Percentiles rank a stretch among this genome's conserved stretches.
Evolutionary conservation across 2,888 invertebrate species (phyloP).

Genomic region (Sipha maydis): DNA sequence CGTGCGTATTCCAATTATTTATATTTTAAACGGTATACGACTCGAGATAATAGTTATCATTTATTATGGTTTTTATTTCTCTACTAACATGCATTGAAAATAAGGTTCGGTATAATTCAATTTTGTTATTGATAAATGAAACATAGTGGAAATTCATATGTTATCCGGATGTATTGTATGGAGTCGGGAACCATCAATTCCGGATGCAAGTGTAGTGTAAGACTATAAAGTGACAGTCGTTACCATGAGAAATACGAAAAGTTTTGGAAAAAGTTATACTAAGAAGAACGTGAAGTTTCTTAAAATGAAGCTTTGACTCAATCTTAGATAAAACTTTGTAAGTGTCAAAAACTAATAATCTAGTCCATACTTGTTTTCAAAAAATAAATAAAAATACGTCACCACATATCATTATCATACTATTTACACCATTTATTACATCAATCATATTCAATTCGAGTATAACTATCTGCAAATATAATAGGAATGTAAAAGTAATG

Average conservation of each 20-base stretch:
- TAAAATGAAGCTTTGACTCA: background rate
- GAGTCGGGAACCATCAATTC: slow-evolving; percentile 38
- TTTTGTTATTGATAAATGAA: slow-evolving; percentile 33
- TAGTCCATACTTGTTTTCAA: background rate
- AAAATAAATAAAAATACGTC: background rate
- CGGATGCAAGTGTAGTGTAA: slow-evolving; percentile 23
- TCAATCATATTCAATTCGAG: no score
- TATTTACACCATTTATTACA: no score
- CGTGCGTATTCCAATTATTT: background rate
- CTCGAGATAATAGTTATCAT: no score
- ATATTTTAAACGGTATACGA: background rate
- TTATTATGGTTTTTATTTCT: no score
- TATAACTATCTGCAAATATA: no score
- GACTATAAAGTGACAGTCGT: slow-evolving; percentile 28
- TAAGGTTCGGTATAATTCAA: background rate
- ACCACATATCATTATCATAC: no score
- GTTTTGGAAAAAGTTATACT: slow-evolving; percentile 15
- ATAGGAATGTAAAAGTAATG: no score
- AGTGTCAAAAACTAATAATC: background rate
- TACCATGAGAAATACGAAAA: slow-evolving; percentile 32
- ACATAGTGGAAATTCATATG: slow-evolving; percentile 31
- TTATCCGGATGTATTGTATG: slow-evolving; percentile 38
- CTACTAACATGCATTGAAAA: background rate
- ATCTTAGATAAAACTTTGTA: background rate
- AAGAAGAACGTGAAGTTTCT: background rate